Evolutionary conservation across 2,797 vertebrate species (phyloP).

Genomic region (Carcharodon carcharias): DNA sequence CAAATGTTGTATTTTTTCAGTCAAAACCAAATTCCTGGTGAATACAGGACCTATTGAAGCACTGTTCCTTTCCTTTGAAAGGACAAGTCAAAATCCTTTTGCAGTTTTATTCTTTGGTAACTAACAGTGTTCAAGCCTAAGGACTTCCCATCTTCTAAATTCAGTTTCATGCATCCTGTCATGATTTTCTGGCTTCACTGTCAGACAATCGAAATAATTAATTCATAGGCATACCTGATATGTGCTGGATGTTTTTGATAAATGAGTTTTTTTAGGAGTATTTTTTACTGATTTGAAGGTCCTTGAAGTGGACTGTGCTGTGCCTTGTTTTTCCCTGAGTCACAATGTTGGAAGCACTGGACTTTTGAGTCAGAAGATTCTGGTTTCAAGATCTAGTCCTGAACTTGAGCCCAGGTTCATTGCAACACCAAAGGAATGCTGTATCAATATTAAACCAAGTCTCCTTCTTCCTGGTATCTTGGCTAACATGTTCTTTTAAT

Average conservation of each 20-base stretch:
- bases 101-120: not conserved
- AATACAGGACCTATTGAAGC: not conserved
- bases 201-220: not conserved
- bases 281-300: not conserved
- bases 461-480: not conserved
- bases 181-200: not conserved
- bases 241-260: not conserved
- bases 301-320: not conserved
- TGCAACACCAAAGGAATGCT: not conserved
- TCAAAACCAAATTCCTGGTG: not conserved
- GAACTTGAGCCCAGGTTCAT: not conserved
- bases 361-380: not conserved
- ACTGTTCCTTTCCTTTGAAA: not conserved
- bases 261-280: not conserved
- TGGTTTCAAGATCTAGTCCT: not conserved
- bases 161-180: not conserved
- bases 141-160: conserved; percentile 1
- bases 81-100: not conserved
- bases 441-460: not conserved
- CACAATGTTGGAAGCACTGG: not conserved
- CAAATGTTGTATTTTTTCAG: not conserved
- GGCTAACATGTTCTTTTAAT: not conserved
- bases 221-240: not conserved
- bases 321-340: not conserved
- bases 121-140: not conserved